Percentiles rank a stretch among this genome's conserved stretches.
These are phyloP conservation scores for Lomographa bimaculata DNA, from an alignment of 2,888 invertebrate genomes.

Conservation along the genomic window DNA sequence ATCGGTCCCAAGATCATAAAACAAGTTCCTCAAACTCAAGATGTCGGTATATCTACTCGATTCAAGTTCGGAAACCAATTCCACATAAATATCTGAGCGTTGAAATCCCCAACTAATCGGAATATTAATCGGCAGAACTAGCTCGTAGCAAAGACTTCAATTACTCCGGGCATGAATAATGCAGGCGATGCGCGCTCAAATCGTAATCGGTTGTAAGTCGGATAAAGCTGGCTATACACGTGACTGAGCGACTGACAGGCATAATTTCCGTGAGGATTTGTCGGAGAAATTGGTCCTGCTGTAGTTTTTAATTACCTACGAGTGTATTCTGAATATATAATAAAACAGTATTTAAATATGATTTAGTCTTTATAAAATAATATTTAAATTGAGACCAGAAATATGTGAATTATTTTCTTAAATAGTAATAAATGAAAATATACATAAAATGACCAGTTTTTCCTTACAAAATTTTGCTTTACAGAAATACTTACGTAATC, in stretches of 20 bases:
- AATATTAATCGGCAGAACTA: constrained; percentile 33
- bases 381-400: too few relatives aligned
- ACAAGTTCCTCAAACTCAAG: constrained; percentile 3
- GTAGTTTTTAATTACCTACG: too few relatives aligned
- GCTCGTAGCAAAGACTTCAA: constrained; percentile 34
- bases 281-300: too few relatives aligned
- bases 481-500: too few relatives aligned
- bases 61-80: constrained; percentile 14
- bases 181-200: constrained; percentile 22
- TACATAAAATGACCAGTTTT: too few relatives aligned
- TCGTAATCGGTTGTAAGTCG: constrained; percentile 18
- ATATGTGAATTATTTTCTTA: too few relatives aligned
- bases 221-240: constrained; percentile 5
- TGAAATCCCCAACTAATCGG: constrained; percentile 34
- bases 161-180: constrained; percentile 35
- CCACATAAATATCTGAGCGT: constrained; percentile 29
- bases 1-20: background rate
- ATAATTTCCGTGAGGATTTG: too few relatives aligned
- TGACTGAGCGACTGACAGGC: background rate
- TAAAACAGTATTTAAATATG: too few relatives aligned
- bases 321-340: too few relatives aligned
- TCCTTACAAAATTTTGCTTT: too few relatives aligned
- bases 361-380: too few relatives aligned
- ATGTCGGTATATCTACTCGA: constrained; percentile 9
- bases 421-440: too few relatives aligned